A percentile compares a stretch with the other conserved stretches of the same genome.
phyloP scores from a whole-genome alignment of 2,113 vertebrate species.

The Gymnorhina tibicen region DNA sequence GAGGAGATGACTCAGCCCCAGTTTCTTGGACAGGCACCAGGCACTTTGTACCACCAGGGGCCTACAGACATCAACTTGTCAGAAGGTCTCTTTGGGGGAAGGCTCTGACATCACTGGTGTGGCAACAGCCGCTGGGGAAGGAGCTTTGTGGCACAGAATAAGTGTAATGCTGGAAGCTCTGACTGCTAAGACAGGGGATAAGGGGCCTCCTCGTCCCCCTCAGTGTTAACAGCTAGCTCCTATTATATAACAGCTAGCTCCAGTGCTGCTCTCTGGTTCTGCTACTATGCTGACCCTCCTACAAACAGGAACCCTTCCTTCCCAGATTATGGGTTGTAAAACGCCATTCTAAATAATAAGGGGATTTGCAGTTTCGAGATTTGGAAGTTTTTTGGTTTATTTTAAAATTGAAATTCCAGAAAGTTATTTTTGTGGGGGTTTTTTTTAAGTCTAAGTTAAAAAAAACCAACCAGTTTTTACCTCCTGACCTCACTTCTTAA shows the following conservation, averaged over 20 bases:
- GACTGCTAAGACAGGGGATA: not conserved
- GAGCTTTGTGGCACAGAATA: not conserved
- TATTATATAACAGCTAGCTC: not conserved
- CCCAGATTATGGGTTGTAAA: not conserved
- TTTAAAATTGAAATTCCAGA: not conserved
- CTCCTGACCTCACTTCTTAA: not conserved
- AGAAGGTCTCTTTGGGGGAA: not conserved
- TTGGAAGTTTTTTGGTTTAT: not conserved
- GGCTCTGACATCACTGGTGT: not conserved
- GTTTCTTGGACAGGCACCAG: too few species aligned
- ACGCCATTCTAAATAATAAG: not conserved
- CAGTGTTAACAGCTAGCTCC: not conserved
- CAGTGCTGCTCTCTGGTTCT: not conserved
- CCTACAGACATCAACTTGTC: not conserved
- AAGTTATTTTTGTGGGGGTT: not conserved
- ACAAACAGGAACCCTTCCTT: not conserved
- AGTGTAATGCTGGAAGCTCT: fast-evolving
- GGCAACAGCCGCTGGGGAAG: fast-evolving
- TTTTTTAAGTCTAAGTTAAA: not conserved
- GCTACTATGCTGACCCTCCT: not conserved
- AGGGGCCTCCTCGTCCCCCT: not conserved
- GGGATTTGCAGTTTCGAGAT: not conserved
- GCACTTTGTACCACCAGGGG: not conserved
- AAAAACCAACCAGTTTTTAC: not conserved
- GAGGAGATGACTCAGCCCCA: not conserved